Base-by-base conservation (phyloP, 1,140 invertebrate species). In the Hycleus cichorii region DNA sequence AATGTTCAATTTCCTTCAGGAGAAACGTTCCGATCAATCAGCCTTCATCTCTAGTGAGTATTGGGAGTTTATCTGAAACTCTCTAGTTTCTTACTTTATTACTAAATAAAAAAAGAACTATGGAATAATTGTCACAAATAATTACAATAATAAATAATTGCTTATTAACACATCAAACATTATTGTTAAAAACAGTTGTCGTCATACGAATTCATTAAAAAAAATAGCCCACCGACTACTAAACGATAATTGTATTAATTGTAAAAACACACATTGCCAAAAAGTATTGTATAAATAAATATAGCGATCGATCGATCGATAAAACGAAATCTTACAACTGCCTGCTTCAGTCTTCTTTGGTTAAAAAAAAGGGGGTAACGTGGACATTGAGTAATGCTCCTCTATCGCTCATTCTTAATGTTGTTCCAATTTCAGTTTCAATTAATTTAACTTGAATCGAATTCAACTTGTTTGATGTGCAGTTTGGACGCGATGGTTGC, bases 311-410 rank as follows among this genome's bases (percentile, higher is more conserved):
- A 32, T 32, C 32, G 18, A 18, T 18, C 32, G 7, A 5, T 7
- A 32, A 7, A 32, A 32, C 55, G 56, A 53, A 12, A 24, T 65
- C 50, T 59, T 64, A 54, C 60, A 64, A 66, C 64, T 69, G 67
- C 56, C 64, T 69, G 67, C 56, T 62, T 72, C 70, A 72, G 70
- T 72, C 70, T 72, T 72, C 70, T 72, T 72, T 72, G 70, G 70
- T 72, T 58, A 65, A 63, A 63, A 57, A 55, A 10, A 8, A 2
- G 7, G 32, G 47, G 70, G 68, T 72, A 72, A 70, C 67, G 52
- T 61, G 59, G 60, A 67, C 61, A 47, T 61, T 25, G 26, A 58
- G 42, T 59, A 42, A 59, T 59, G 61, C 65, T 61, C 57, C 51
- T 60, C 56, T 56, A 55, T 51, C 18, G 1, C 18, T 18, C 18